Conservation (phyloP, 2,888 invertebrate genomes). For the Standfussiana lucernea region DNA sequence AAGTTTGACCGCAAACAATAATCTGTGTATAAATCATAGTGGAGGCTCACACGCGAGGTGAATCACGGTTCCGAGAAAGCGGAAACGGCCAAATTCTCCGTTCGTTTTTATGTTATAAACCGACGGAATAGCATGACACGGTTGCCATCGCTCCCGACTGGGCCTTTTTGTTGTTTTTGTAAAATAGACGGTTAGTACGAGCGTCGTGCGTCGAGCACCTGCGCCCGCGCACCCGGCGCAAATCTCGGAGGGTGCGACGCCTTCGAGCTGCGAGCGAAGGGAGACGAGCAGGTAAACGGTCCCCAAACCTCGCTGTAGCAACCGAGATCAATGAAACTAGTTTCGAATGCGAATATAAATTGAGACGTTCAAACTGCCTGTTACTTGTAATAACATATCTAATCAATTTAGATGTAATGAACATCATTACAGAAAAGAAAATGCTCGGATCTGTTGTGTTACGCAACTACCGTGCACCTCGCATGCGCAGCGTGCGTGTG, state of each 20-base stretch:
- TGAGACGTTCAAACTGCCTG: slow-evolving; percentile 34
- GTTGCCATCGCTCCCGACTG: slow-evolving; percentile 72
- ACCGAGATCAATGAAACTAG: slow-evolving; percentile 74
- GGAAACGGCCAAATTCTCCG: slow-evolving; percentile 88
- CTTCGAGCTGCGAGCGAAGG: slow-evolving; percentile 70
- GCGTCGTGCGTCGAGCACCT: slow-evolving; percentile 86
- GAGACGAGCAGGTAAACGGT: slow-evolving; percentile 86
- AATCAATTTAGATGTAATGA: slow-evolving; percentile 71
- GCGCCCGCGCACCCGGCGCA: slow-evolving; percentile 86
- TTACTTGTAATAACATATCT: slow-evolving; percentile 44
- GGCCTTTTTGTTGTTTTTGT: slow-evolving; percentile 78
- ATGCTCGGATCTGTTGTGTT: slow-evolving; percentile 67
- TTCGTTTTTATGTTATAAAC: slow-evolving; percentile 83
- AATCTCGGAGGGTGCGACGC: slow-evolving; percentile 86
- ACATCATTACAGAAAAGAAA: slow-evolving; percentile 72
- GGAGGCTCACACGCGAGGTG: slow-evolving; percentile 84
- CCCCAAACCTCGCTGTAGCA: slow-evolving; percentile 70
- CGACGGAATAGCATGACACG: slow-evolving; percentile 78
- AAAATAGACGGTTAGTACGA: slow-evolving; percentile 81
- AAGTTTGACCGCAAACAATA: slow-evolving; percentile 83
- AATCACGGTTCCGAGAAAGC: slow-evolving; percentile 89
- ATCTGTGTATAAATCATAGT: slow-evolving; percentile 86
- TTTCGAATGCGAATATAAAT: slow-evolving; percentile 66
- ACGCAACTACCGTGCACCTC: slow-evolving; percentile 72
- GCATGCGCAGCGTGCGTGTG: slow-evolving; percentile 71